These are phyloP conservation scores for Quadroppia sp. DNA, from an alignment of 2,888 invertebrate species.

Conservation along the genomic window DNA sequence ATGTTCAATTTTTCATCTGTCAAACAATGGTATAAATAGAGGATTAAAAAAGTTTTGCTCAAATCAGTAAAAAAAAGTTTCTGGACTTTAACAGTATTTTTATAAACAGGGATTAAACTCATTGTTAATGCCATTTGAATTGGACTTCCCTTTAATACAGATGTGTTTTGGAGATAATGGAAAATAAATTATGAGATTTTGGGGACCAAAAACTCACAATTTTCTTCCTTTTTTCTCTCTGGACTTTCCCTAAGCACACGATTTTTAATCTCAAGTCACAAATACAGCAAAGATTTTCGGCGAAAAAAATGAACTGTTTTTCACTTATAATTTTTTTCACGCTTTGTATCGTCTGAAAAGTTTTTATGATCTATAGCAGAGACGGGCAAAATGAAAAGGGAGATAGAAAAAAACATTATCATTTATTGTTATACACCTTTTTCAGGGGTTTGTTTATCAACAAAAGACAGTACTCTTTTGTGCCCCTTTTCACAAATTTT, in stretches of 20 bases:
- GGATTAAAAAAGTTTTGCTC: background rate
- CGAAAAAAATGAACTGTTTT: background rate
- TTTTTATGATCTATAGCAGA: too few relatives aligned
- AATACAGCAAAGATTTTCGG: background rate
- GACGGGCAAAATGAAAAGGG: too few relatives aligned
- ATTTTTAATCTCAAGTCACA: slow-evolving; percentile 6
- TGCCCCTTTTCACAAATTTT: too few relatives aligned
- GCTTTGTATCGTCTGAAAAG: background rate
- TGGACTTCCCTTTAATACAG: slow-evolving; percentile 30
- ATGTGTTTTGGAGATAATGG: slow-evolving; percentile 30
- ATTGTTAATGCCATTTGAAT: slow-evolving; percentile 23
- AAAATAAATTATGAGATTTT: slow-evolving; percentile 33
- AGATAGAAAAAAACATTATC: too few relatives aligned
- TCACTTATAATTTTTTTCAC: slow-evolving; percentile 25
- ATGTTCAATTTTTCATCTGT: background rate
- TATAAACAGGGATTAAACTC: background rate
- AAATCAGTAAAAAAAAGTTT: background rate
- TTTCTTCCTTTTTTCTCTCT: background rate
- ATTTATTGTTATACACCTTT: too few relatives aligned
- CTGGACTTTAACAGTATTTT: background rate
- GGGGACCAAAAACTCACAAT: slow-evolving; percentile 3
- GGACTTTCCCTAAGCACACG: too few relatives aligned
- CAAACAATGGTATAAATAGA: background rate
- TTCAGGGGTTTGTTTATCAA: too few relatives aligned
- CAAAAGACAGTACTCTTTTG: too few relatives aligned